Conservation (phyloP, 2,797 vertebrate genomes). For the Pelodytes ibericus region DNA sequence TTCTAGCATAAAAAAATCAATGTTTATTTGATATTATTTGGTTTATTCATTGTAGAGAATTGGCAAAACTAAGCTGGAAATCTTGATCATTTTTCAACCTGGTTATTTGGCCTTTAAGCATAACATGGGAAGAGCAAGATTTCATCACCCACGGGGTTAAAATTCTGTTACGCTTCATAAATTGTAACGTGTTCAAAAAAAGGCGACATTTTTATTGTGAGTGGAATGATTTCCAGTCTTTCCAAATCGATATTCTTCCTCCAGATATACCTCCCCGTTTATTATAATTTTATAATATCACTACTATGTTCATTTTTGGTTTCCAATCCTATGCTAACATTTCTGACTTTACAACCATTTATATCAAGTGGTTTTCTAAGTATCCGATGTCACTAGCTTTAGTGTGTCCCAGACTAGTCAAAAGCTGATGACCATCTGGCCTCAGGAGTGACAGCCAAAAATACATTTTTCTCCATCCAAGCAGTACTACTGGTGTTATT, state of each 20-base stretch:
- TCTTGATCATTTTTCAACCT: no score
- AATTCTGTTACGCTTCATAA: no score
- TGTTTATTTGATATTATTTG: no score
- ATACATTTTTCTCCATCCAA: constrained; percentile 45
- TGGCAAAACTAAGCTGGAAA: no score
- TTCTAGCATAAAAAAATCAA: no score
- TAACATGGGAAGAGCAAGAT: no score
- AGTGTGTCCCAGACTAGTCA: constrained; percentile 48
- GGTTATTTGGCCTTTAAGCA: no score
- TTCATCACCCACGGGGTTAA: no score
- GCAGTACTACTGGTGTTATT: constrained; percentile 45
- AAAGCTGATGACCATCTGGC: constrained; percentile 53
- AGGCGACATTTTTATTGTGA: neutral
- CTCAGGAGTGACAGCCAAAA: constrained; percentile 47
- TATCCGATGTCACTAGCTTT: constrained; percentile 42
- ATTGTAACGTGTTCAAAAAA: no score
- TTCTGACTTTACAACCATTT: constrained; percentile 18
- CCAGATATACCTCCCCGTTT: neutral
- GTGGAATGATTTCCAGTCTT: neutral
- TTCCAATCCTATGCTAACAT: constrained; percentile 8
- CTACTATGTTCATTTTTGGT: constrained; percentile 19
- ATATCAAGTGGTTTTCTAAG: constrained; percentile 23
- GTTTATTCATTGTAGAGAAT: no score
- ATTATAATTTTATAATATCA: neutral
- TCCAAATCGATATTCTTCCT: neutral